Percentiles rank a stretch among this genome's conserved stretches.
Conservation (phyloP, 2,113 vertebrate species). For the Embiotoca jacksoni region DNA sequence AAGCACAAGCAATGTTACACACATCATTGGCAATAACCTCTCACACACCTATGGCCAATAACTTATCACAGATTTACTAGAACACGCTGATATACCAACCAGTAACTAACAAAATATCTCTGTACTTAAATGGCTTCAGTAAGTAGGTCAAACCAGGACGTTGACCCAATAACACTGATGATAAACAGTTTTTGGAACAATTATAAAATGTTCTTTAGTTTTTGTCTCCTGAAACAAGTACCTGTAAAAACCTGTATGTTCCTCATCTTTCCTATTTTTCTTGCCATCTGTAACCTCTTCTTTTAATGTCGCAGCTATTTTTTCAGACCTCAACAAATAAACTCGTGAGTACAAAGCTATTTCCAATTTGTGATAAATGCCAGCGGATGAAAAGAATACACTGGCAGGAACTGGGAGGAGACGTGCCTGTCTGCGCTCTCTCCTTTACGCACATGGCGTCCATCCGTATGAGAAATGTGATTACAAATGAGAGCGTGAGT, state of each 20-base stretch:
- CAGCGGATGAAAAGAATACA: constrained; percentile 30
- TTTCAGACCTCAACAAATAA: background rate
- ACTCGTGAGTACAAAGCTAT: background rate
- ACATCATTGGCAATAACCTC: background rate
- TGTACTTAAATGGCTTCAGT: too few species aligned
- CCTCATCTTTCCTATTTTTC: background rate
- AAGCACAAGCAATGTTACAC: background rate
- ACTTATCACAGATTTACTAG: too few species aligned
- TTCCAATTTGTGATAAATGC: background rate
- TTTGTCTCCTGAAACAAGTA: background rate
- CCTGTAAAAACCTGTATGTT: background rate
- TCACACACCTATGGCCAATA: too few species aligned
- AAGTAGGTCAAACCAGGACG: background rate
- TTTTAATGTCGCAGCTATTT: background rate
- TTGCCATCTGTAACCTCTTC: background rate
- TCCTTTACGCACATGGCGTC: constrained; percentile 71
- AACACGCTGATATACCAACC: too few species aligned
- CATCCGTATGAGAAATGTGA: constrained; percentile 81
- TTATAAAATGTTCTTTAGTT: too few species aligned
- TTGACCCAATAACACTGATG: background rate
- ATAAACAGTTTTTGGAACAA: too few species aligned
- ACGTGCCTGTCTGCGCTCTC: constrained; percentile 75
- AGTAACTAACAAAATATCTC: too few species aligned
- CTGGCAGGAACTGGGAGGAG: constrained; percentile 69
- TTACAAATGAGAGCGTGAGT: constrained; percentile 81